phyloP scores from a whole-genome alignment of 2,888 invertebrate genomes.

The Eurois occulta region DNA sequence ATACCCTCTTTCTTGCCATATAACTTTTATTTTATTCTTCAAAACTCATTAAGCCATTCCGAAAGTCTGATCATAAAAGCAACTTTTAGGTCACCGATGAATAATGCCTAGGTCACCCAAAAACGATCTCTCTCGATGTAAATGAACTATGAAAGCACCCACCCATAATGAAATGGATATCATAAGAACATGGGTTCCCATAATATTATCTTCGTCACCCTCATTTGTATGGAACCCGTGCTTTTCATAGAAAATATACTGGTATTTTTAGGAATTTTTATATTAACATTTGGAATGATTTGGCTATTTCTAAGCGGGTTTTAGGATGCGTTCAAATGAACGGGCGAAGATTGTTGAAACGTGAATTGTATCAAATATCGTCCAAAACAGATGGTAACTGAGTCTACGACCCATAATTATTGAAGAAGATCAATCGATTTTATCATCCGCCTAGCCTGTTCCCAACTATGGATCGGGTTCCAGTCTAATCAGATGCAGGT shows the following conservation, averaged over 20 bases:
- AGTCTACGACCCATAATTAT: no score
- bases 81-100: conserved; percentile 1
- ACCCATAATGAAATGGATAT: conserved; percentile 16
- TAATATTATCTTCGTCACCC: not conserved
- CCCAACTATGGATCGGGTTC: not conserved
- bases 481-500: not conserved
- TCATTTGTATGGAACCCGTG: conserved; percentile 45
- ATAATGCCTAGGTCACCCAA: conserved; percentile 7
- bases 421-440: no score
- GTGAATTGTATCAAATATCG: not conserved
- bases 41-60: no score
- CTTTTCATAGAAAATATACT: conserved; percentile 13
- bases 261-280: conserved; percentile 40
- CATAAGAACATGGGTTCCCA: not conserved
- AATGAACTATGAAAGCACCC: conserved; percentile 21
- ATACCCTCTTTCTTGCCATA: no score
- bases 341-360: not conserved
- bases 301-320: conserved; percentile 36
- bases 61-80: no score
- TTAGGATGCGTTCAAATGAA: not conserved
- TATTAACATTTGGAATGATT: conserved; percentile 51
- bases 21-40: no score
- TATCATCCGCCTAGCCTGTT: not conserved
- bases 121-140: conserved; percentile 32
- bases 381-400: not conserved